A percentile compares a stretch with the other conserved stretches of the same genome.
Evolutionary conservation across 2,113 vertebrate species (phyloP).

Genomic region (Serilophus lunatus): DNA sequence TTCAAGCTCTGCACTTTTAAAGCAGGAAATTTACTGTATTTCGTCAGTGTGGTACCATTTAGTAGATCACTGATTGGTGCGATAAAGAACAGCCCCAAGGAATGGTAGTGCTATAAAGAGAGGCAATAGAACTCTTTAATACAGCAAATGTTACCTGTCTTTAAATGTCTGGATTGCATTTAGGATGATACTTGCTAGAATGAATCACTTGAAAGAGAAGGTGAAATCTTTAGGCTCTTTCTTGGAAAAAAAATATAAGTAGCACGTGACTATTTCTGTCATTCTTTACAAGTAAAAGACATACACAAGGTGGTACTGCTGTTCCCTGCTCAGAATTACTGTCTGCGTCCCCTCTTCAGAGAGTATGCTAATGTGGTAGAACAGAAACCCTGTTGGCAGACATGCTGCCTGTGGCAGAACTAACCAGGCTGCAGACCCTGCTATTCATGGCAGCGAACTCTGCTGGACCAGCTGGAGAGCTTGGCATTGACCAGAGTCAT

Average conservation of each 20-base stretch:
- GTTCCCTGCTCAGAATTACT: background rate
- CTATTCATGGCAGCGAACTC: fast-evolving
- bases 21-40: background rate
- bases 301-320: background rate
- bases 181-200: background rate
- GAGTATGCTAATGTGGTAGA: background rate
- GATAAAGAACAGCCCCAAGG: background rate
- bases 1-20: background rate
- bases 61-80: background rate
- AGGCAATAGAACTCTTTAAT: background rate
- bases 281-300: background rate
- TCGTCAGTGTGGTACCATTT: background rate
- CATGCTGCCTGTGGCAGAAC: background rate
- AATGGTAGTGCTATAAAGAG: background rate
- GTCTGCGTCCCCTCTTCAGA: background rate
- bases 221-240: background rate
- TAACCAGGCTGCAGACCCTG: background rate
- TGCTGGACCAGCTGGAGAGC: background rate
- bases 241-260: background rate
- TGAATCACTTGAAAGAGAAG: background rate
- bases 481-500: background rate
- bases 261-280: background rate
- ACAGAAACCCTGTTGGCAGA: background rate
- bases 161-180: background rate
- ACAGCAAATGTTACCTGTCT: background rate